Evolutionary conservation across 2,888 invertebrate species (phyloP), one percentile per base, ranked within the genome.

Genomic region (Cheilosia vulpina): DNA sequence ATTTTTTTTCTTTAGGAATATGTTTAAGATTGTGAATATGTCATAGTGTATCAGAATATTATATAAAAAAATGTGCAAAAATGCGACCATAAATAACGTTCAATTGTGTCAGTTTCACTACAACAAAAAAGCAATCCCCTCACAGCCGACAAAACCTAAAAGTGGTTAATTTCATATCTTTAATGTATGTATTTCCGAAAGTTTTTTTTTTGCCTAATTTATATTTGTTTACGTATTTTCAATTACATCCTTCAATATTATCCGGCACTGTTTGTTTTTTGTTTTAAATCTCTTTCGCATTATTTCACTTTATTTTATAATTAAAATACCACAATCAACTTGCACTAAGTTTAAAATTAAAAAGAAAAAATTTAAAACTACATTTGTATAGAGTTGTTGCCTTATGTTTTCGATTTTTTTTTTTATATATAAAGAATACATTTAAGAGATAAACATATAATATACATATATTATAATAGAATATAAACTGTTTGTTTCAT

Each of bases 401-500:
- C 50, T 52, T 66, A 19, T 52, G 50, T 52, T 65, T 66, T 41
- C n/a, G 31, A 31, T 45, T 63, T 34, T 53, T 66, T 58, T 66
- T 66, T 41, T 63, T 55, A 62, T 71, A 58, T 72, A 79, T 57
- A 65, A 55, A 72, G 58, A 66, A 66, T 77, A 82, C 71, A 72
- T 62, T 79, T 58, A 75, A 84, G 71, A 80, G 43, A 31, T 80
- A 84, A 84, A 84, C 84, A 79, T 84, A 65, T 73, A 84, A 66
- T 68, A 62, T 71, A 84, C 79, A 76, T 38, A 43, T 71, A 82
- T 77, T 80, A 62, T 79, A 58, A 52, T 68, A 75, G 53, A 57
- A 47, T 71, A 75, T 79, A 79, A 57, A 63, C 41, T 73, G 21
- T 55, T 80, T 60, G 47, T 52, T 77, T 76, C 17, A 72, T 83